phyloP scores from a whole-genome alignment of 2,113 vertebrate species.

The Amphiprion ocellaris region DNA sequence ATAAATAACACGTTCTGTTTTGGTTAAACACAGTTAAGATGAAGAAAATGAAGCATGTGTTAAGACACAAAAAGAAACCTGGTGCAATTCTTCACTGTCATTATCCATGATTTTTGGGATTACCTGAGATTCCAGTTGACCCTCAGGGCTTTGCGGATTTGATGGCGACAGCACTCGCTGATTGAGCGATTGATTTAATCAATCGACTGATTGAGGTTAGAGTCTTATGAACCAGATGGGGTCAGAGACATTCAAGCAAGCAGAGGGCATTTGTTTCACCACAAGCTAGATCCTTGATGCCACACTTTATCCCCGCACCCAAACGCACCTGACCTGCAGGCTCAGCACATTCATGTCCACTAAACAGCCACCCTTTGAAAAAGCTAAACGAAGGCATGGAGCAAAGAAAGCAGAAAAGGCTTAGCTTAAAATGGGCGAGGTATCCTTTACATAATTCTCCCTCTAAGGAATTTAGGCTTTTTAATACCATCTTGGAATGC shows the following conservation, averaged over 20 bases:
- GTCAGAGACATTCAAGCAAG: constrained; percentile 47
- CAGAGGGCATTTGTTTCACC: constrained; percentile 13
- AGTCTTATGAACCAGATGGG: constrained; percentile 45
- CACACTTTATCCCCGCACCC: constrained; percentile 16
- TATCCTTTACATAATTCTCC: constrained; percentile 79
- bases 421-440: constrained; percentile 76
- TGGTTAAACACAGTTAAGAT: constrained; percentile 64
- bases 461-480: constrained; percentile 75
- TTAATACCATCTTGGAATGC: constrained; percentile 86
- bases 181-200: constrained; percentile 44
- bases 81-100: constrained; percentile 51
- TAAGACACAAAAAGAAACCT: constrained; percentile 25
- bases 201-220: constrained; percentile 59
- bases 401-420: constrained; percentile 68
- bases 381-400: constrained; percentile 60
- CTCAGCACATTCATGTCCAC: constrained; percentile 54
- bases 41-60: constrained; percentile 41
- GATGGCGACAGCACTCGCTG: constrained; percentile 46
- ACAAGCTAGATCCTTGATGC: constrained; percentile 28
- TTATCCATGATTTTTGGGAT: constrained; percentile 71
- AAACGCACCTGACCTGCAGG: constrained; percentile 85
- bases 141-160: constrained; percentile 75
- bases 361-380: constrained; percentile 58
- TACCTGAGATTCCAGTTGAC: constrained; percentile 84
- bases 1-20: constrained; percentile 75